Evolutionary conservation across 2,888 invertebrate species (phyloP).

Genomic region (Caenorhabditis virilis): DNA sequence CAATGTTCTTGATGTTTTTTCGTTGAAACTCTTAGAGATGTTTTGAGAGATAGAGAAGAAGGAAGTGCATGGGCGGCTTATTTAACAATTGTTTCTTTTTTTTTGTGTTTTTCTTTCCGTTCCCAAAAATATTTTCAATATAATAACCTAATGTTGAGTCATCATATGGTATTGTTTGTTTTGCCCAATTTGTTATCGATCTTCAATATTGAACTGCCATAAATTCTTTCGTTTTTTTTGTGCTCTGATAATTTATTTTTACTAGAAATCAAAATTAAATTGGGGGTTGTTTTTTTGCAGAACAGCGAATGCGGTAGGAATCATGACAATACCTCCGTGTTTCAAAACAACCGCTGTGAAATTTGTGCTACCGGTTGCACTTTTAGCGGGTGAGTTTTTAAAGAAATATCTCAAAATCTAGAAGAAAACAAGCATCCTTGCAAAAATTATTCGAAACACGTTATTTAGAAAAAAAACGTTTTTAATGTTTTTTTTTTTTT

Average conservation of each 20-base stretch:
- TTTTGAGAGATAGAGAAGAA: no score
- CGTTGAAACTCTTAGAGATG: no score
- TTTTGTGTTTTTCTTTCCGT: no score
- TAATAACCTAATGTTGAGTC: no score
- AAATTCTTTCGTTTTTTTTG: background rate
- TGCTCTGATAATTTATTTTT: background rate
- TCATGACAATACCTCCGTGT: constrained; percentile 26
- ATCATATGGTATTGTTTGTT: no score
- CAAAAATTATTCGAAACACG: background rate
- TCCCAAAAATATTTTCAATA: no score
- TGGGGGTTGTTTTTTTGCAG: background rate
- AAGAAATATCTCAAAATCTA: background rate
- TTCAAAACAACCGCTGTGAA: constrained; percentile 32
- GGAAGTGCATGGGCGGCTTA: no score
- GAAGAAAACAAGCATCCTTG: no score
- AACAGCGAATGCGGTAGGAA: background rate
- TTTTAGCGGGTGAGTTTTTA: constrained; percentile 38
- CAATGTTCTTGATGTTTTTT: no score
- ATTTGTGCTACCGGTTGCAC: constrained; percentile 40
- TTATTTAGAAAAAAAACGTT: background rate
- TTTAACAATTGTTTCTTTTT: no score
- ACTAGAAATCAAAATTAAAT: background rate
- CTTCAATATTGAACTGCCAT: background rate
- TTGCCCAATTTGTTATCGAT: background rate
- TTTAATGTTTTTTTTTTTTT: background rate